Evolutionary conservation across 1,140 invertebrate genomes (phyloP).

Genomic region (Cephus cinctus): DNA sequence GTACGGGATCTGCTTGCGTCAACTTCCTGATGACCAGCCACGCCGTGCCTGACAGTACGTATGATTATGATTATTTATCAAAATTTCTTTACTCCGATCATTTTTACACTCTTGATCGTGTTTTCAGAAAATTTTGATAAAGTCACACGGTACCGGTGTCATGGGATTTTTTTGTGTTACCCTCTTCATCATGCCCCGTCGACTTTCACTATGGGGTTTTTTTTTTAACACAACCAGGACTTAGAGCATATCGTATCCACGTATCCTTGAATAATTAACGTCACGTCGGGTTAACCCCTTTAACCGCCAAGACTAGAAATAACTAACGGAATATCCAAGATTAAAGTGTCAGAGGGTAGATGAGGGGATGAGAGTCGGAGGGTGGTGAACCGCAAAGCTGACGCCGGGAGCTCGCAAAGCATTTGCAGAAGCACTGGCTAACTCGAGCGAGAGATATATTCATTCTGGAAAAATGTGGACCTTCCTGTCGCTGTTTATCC

Average conservation of each 20-base stretch:
- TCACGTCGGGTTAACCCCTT: conserved; percentile 22
- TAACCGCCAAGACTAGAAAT: conserved; percentile 17
- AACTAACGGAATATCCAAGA: conserved; percentile 24
- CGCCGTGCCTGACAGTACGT: conserved; percentile 86
- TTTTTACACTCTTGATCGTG: too few species aligned
- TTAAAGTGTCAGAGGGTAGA: conserved; percentile 27
- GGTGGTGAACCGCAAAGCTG: conserved; percentile 17
- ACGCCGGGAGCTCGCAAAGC: conserved; percentile 13
- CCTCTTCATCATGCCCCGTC: too few species aligned
- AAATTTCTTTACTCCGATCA: too few species aligned
- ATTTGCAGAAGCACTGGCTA: conserved; percentile 13
- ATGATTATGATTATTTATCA: conserved; percentile 1
- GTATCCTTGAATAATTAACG: conserved; percentile 30
- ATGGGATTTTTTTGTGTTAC: too few species aligned
- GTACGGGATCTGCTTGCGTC: conserved; percentile 91
- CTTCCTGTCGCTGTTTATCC: conserved; percentile 1
- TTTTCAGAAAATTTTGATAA: too few species aligned
- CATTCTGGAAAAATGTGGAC: conserved; percentile 21
- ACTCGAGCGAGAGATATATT: conserved; percentile 21
- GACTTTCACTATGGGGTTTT: too few species aligned
- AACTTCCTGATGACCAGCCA: conserved; percentile 92
- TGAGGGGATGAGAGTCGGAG: conserved; percentile 2
- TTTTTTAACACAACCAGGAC: too few species aligned
- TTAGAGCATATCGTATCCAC: conserved; percentile 8
- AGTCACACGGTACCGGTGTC: too few species aligned